Base-by-base conservation (phyloP, 2,888 invertebrate genomes). In the Dusona sp. region DNA sequence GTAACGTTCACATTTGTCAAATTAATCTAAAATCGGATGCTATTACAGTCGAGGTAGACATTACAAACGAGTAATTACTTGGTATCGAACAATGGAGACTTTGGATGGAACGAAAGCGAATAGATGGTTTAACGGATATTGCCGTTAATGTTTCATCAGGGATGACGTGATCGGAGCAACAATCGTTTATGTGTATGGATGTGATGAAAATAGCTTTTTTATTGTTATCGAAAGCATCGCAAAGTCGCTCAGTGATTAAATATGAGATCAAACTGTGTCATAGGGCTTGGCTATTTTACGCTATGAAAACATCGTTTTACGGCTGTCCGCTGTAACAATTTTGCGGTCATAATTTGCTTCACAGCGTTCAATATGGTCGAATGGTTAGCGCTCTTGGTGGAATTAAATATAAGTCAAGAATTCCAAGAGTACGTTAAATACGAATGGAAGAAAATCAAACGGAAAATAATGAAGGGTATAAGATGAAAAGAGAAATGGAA, bases 231-330 rank as follows among this genome's bases (percentile, higher is more conserved):
- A 42, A 1, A 42, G 13, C 13, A 11, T 42, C 42, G 42, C 13
- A 9, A 38, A 42, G 64, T 19, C n/a, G 33, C 16, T 33, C 7
- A 33, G 3, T 42, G n/a, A 25, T 51, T 22, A 33, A 51, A 72
- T 72, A 33, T 72, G 33, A 29, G 25, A 36, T 3, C 36, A 48
- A 70, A 70, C 33, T 42, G 51, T 2, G n/a, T 22, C 25, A 38
- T 70, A 33, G 9, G 6, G n/a, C 51, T 33, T 51, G 22, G 11
- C 38, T 51, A 1, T 72, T 36, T 11, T 36, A 51, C 9, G 72
- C 72, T 51, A 19, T 33, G 29, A 72, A 51, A 72, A 33, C 48
- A 33, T 9, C 48, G 25, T 51, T 72, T n/a, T 48, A 33, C 29
- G 33, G 29, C 19, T 9, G 25, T 13, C 7, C 38, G 16, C 16